phyloP scores from a whole-genome alignment of 2,113 vertebrate genomes.

The Meleagris gallopavo region DNA sequence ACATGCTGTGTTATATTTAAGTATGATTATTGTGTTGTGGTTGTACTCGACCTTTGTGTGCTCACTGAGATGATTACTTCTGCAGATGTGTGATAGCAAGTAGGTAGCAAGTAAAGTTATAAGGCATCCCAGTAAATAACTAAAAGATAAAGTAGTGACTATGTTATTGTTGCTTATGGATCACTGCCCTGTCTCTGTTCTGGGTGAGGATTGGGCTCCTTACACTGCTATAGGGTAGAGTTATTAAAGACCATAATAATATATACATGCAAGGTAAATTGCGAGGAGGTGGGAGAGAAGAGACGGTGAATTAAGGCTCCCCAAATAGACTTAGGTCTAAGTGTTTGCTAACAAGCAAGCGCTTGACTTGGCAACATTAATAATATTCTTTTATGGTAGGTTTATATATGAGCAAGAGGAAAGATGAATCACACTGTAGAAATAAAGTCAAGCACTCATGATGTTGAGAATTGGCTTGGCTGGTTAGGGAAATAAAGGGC shows the following conservation, averaged over 20 bases:
- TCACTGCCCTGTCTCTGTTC: neutral
- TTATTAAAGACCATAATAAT: neutral
- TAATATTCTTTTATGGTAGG: conserved; percentile 45
- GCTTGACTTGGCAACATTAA: conserved; percentile 49
- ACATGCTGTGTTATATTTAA: neutral
- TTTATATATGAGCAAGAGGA: conserved; percentile 23
- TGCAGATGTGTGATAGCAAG: neutral
- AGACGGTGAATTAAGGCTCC: conserved; percentile 23
- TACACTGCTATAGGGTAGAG: neutral
- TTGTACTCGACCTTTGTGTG: neutral
- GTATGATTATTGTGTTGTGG: neutral
- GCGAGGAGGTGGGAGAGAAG: neutral
- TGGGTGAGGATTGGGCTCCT: neutral
- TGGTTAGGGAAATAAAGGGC: conserved; percentile 67
- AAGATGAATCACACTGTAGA: conserved; percentile 60
- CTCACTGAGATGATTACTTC: neutral
- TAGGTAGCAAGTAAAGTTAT: neutral
- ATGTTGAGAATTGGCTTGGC: conserved; percentile 48
- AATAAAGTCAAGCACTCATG: conserved; percentile 35
- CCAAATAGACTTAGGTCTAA: conserved; percentile 8
- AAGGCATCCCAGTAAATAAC: neutral
- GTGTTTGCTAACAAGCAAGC: conserved; percentile 38
- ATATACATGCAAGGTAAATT: neutral
- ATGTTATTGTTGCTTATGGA: neutral
- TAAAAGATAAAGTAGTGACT: neutral